phyloP scores from a whole-genome alignment of 1,140 invertebrate genomes.

The Schlechtendalia chinensis region DNA sequence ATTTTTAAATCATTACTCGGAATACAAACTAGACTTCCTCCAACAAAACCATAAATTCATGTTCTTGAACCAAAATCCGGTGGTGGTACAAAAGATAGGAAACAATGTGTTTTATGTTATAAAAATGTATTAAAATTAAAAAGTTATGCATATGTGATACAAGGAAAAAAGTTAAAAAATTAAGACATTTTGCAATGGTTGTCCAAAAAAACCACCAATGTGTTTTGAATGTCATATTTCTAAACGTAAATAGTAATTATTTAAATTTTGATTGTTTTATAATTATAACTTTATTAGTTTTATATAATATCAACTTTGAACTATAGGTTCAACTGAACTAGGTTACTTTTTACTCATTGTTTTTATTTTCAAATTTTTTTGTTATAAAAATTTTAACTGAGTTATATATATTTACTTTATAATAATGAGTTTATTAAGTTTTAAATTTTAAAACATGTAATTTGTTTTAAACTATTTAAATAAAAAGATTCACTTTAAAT shows the following conservation, averaged over 20 bases:
- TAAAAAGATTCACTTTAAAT: no score
- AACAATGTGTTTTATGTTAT: conserved; percentile 5
- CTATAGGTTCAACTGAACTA: background rate
- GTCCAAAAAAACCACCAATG: conserved; percentile 3
- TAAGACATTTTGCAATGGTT: background rate
- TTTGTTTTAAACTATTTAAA: background rate
- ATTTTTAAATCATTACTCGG: background rate
- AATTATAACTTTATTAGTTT: background rate
- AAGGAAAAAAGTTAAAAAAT: background rate
- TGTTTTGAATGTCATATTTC: background rate
- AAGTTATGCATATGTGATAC: background rate
- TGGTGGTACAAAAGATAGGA: background rate
- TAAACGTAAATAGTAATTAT: background rate
- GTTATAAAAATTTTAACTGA: no score
- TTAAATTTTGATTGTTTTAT: background rate
- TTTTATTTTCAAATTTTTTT: no score
- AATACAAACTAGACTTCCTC: conserved; percentile 1
- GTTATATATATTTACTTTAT: no score
- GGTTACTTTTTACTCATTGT: background rate
- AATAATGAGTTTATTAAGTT: background rate
- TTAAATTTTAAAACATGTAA: background rate
- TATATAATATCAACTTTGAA: background rate
- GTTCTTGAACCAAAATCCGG: background rate
- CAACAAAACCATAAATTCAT: background rate
- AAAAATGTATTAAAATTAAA: background rate